Base-by-base conservation (phyloP, 1,140 invertebrate species). In the Grapholita molesta region DNA sequence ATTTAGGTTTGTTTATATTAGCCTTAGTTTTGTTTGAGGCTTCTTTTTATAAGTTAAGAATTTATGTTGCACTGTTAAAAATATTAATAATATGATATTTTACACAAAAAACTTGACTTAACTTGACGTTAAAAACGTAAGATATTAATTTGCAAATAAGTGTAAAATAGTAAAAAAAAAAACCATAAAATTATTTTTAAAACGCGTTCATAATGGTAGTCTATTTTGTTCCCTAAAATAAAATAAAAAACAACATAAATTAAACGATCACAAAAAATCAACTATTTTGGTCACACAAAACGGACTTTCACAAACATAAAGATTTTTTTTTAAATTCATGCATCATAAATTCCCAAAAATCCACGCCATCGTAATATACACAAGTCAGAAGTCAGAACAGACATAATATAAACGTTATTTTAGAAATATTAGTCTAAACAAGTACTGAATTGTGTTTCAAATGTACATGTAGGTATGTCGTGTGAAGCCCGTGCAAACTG, bases 1-100 rank as follows among this genome's bases (percentile, higher is more conserved):
- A 79, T 78, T 80, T 79, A 72, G 15, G n/a, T n/a, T 48, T 79
- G 76, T 79, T 70, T 81, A 83, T 75, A 82, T 81, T 85, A 82
- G 79, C 80, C 82, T 68, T 66, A 67, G 55, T 70, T 72, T 74
- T 42, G 42, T 73, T 57, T 69, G 66, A 38, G 68, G 66, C 55
- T 61, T 61, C n/a, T n/a, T 61, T 61, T n/a, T 28, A 2, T 6
- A 25, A 28, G 55, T 28, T 28, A 28, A 61, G 55, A 25, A 61
- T 61, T 61, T 61, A 28, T 61, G 28, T 61, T 32, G 55, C 55
- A 28, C 25, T 7, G 8, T 28, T 11, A 61, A 11, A 21, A 48
- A 21, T n/a, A 15, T 38, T n/a, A 15, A n/a, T 38, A 38, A n/a
- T n/a, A n/a, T n/a, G n/a, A n/a, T n/a, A n/a, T n/a, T n/a, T n/a